Evolutionary conservation across 2,113 vertebrate species (phyloP).

Genomic region (Eira barbara): DNA sequence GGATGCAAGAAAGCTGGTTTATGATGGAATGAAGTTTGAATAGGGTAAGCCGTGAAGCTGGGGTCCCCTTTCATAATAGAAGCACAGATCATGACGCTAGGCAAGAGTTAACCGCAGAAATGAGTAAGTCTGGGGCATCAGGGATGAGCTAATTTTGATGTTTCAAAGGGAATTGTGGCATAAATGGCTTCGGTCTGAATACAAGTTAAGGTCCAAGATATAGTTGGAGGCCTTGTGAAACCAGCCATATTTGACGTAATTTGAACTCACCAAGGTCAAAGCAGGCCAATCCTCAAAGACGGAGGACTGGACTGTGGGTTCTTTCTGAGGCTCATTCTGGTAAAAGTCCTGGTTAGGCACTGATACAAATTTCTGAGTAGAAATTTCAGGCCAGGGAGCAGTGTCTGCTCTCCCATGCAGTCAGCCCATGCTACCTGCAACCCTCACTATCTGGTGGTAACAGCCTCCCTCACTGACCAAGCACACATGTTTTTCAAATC

Average conservation of each 20-base stretch:
- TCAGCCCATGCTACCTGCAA: neutral
- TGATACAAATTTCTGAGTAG: neutral
- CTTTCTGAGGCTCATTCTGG: neutral
- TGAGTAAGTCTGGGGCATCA: neutral
- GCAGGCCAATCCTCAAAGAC: neutral
- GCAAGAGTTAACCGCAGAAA: neutral
- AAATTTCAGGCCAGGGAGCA: neutral
- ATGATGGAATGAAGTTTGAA: neutral
- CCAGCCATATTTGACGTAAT: neutral
- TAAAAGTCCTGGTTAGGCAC: neutral
- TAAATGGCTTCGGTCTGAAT: neutral
- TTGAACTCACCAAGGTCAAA: constrained; percentile 18
- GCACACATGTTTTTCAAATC: neutral
- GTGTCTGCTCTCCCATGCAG: neutral
- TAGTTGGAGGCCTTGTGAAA: neutral
- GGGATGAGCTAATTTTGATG: neutral
- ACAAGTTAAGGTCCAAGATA: neutral
- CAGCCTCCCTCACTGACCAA: neutral
- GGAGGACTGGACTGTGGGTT: neutral
- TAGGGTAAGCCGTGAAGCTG: too few species aligned
- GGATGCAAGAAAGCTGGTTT: neutral
- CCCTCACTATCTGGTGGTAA: neutral
- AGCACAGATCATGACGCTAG: neutral
- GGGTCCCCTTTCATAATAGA: neutral
- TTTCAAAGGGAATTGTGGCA: neutral